Evolutionary conservation across 2,888 invertebrate genomes (phyloP), one percentile per base, ranked within the genome.

Genomic region (Tetanocera ferruginea): DNA sequence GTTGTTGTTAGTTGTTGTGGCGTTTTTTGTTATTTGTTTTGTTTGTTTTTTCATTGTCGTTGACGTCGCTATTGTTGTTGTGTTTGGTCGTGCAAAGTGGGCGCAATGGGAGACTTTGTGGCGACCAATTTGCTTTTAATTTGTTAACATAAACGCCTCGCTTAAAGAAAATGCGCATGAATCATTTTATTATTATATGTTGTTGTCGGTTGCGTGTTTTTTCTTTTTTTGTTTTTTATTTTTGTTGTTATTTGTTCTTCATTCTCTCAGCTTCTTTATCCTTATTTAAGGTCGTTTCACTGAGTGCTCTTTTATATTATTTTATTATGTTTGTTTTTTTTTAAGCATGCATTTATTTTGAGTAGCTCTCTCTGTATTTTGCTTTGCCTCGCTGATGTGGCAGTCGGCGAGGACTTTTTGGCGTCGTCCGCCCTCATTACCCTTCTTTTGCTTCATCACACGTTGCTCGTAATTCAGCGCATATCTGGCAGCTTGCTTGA

Each of bases 91-190:
- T 14, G 34, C 57, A 55, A 72, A 78, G 80, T 78, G 80, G 78
- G 76, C 79, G 77, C 80, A 79, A 72, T 75, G 77, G 80, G 82
- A 83, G 82, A 82, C 84, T 82, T 81, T 82, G 78, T 83, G 86
- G 84, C 84, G 83, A 83, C 84, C 86, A 85, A 87, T 86, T 87
- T 87, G 86, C 86, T 86, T 85, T 86, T 86, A 88, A 87, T 88
- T 88, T 88, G 87, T 85, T 86, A 86, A 86, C 87, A 88, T 87
- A 88, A 88, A 86, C 88, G 86, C 87, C 86, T 86, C 85, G 84
- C 82, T 82, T 82, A 83, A 81, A 81, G 81, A 83, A 81, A 84
- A 82, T 82, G 82, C 84, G 83, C 82, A 84, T 84, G 84, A 83
- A 84, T 84, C 82, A 83, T 83, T 83, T 82, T 81, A 78, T 77